Evolutionary conservation across 2,113 vertebrate species (phyloP), one percentile per base, ranked within the genome.

Genomic region (Lycaon pictus): DNA sequence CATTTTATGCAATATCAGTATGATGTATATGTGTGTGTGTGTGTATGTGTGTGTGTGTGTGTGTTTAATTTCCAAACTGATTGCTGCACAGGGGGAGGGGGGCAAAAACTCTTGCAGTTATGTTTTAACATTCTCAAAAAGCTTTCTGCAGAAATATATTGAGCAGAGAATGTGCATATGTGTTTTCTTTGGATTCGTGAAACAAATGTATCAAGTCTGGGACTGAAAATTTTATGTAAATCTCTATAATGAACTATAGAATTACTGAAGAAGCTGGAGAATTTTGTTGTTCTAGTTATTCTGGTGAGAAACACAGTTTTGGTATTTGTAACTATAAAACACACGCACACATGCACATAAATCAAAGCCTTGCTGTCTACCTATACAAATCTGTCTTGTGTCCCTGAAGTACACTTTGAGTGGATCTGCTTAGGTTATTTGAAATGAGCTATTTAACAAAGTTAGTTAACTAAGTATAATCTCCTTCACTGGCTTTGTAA

Each of bases 71-170:
- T 65, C 67, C 32, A 77, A 74, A 67, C 11, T 91, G 25, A 35
- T 74, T 65, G 20, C 7, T 94, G 3, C 81, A 71, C 56, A 8
- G 43, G 2, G 11, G 15, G 0, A 87, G n/a, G 8, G 6, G 6
- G 7, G 48, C 62, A 76, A 67, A 91, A 88, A 63, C 16, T 82
- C 4, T 27, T 29, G 11, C 15, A 86, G 51, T 77, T 76, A 67
- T 60, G 58, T 93, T 92, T 96, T 65, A 69, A 82, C 35, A 7
- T 82, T 91, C 32, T 83, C 48, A 27, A 56, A 96, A 65, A 82
- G 12, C 2, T 74, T 60, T 90, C 35, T 76, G 20, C 11, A 53
- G 67, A 96, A 89, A 27, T 53, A 35, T 43, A 71, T 29, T 85
- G 55, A 94, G 32, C 37, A 88, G 43, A 63, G 20, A 56, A 58